Percentiles rank a stretch among this genome's conserved stretches.
Evolutionary conservation across 2,888 invertebrate species (phyloP).

Genomic region (Ceriagrion tenellum): DNA sequence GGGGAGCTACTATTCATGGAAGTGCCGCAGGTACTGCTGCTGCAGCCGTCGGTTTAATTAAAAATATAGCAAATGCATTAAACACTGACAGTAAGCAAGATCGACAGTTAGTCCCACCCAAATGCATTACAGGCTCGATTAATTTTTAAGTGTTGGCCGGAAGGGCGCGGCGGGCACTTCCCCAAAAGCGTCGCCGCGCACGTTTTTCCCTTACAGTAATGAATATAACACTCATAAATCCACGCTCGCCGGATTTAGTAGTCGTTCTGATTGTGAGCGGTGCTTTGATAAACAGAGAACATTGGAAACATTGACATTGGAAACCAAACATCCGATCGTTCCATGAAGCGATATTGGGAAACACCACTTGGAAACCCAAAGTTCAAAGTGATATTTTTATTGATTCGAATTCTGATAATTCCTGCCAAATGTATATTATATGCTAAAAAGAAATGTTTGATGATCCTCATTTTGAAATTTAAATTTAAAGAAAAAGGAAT

Average conservation of each 20-base stretch:
- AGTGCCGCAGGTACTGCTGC: neutral
- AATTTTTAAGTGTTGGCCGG: neutral
- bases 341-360: neutral
- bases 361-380: neutral
- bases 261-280: neutral
- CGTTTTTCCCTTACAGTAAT: neutral
- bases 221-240: neutral
- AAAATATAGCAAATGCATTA: neutral
- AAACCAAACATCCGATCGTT: neutral
- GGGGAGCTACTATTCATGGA: neutral
- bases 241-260: neutral
- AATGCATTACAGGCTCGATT: neutral
- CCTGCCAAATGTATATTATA: no score
- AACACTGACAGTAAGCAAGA: neutral
- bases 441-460: no score
- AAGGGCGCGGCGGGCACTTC: neutral
- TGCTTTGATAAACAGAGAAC: neutral
- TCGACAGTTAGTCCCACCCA: neutral
- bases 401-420: no score
- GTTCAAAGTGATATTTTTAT: neutral
- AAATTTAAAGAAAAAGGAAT: no score
- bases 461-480: no score
- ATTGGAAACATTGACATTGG: neutral
- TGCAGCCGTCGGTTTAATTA: neutral
- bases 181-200: neutral